These are phyloP conservation scores for Scomber colias DNA, from an alignment of 2,113 vertebrate species.

Conservation along the genomic window DNA sequence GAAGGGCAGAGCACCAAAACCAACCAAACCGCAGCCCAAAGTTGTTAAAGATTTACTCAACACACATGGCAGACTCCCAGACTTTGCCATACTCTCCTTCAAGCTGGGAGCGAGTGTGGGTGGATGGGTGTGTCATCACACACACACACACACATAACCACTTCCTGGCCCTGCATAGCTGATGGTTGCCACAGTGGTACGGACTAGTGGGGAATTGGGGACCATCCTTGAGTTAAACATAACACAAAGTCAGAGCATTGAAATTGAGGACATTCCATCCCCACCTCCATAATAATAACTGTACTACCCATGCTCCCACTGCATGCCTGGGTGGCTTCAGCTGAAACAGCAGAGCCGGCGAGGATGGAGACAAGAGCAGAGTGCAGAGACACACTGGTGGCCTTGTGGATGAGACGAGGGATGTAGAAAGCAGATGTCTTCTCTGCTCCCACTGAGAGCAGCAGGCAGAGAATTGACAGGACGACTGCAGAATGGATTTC, in stretches of 20 bases:
- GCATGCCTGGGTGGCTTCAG: constrained; percentile 61
- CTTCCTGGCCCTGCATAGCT: constrained; percentile 69
- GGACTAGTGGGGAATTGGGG: constrained; percentile 30
- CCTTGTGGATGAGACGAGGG: constrained; percentile 45
- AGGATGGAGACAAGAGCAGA: constrained; percentile 22
- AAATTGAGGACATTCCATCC: constrained; percentile 56
- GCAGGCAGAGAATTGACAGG: constrained; percentile 26
- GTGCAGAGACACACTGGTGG: constrained; percentile 28
- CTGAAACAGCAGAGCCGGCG: constrained; percentile 41
- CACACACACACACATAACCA: constrained; percentile 52
- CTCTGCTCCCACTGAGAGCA: constrained; percentile 42
- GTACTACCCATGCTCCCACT: constrained; percentile 10
- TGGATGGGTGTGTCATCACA: constrained; percentile 71
- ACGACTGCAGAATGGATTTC: constrained; percentile 46
- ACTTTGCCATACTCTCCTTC: constrained; percentile 38
- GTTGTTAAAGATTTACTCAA: constrained; percentile 59
- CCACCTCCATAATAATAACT: constrained; percentile 48
- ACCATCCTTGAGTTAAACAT: constrained; percentile 57
- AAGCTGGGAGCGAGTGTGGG: constrained; percentile 61
- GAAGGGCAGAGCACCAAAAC: constrained; percentile 59
- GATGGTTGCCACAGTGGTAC: constrained; percentile 51
- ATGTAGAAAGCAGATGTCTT: constrained; percentile 67
- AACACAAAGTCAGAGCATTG: constrained; percentile 13
- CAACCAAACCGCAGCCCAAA: constrained; percentile 51
- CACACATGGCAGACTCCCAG: constrained; percentile 51